phyloP scores from a whole-genome alignment of 2,888 invertebrate genomes.

The Pterostichus niger region DNA sequence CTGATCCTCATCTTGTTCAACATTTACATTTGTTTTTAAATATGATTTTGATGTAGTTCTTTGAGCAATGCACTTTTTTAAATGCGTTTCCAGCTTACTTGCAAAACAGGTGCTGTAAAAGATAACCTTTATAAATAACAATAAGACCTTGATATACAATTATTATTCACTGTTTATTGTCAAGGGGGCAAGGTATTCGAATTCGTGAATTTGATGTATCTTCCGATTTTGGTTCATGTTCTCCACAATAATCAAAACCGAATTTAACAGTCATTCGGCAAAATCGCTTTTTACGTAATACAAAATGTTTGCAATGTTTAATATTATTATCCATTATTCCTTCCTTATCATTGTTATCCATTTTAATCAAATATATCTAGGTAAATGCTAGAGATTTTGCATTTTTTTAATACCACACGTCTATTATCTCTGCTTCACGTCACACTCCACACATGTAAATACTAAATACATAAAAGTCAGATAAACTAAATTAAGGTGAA shows the following conservation, averaged over 20 bases:
- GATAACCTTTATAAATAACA: conserved; percentile 57
- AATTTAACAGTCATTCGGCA: conserved; percentile 87
- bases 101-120: conserved; percentile 83
- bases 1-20: conserved; percentile 71
- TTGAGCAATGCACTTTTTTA: conserved; percentile 86
- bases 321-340: background rate
- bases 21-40: conserved; percentile 79
- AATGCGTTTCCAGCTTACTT: conserved; percentile 84
- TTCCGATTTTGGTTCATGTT: conserved; percentile 79
- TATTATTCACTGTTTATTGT: conserved; percentile 84
- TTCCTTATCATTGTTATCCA: background rate
- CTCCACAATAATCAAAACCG: conserved; percentile 86
- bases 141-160: conserved; percentile 35
- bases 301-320: conserved; percentile 82
- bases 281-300: conserved; percentile 85
- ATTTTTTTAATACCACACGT: too few relatives aligned
- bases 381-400: too few relatives aligned
- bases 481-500: too few relatives aligned
- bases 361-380: background rate
- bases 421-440: too few relatives aligned
- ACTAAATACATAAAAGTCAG: too few relatives aligned
- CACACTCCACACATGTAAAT: too few relatives aligned
- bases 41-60: conserved; percentile 78
- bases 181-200: conserved; percentile 86
- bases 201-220: conserved; percentile 72